phyloP scores from a whole-genome alignment of 2,888 invertebrate genomes.

The Acanthoscelides obtectus region DNA sequence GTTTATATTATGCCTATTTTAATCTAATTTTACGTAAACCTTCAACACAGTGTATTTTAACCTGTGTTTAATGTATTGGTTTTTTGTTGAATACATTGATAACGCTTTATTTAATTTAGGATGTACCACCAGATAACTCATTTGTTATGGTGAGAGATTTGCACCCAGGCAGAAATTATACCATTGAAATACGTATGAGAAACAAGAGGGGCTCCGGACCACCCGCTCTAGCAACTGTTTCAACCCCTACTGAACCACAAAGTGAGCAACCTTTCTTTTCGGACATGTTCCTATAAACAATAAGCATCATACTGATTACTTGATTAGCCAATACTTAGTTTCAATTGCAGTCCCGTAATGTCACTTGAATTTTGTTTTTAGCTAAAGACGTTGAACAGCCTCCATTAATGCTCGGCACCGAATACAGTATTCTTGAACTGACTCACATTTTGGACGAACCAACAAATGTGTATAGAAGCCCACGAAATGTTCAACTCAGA shows the following conservation, averaged over 20 bases:
- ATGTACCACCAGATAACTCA: slow-evolving; percentile 66
- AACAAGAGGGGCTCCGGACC: slow-evolving; percentile 80
- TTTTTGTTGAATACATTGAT: no score
- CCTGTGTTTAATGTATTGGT: no score
- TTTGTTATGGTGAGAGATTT: slow-evolving; percentile 77
- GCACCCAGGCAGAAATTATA: slow-evolving; percentile 66
- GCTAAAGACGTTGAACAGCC: slow-evolving; percentile 65
- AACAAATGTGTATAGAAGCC: slow-evolving; percentile 58
- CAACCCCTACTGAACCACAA: slow-evolving; percentile 63
- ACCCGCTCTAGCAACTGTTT: slow-evolving; percentile 57
- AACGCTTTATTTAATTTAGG: slow-evolving; percentile 51
- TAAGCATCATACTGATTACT: no score
- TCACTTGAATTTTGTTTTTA: slow-evolving; percentile 37
- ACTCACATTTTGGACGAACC: slow-evolving; percentile 66
- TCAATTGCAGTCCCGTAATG: not conserved
- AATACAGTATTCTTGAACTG: slow-evolving; percentile 63
- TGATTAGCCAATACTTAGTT: no score
- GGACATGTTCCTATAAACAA: no score
- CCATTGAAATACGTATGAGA: slow-evolving; percentile 73
- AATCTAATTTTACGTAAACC: no score
- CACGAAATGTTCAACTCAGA: slow-evolving; percentile 8
- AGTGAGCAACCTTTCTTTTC: slow-evolving; percentile 48
- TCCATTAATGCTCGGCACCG: slow-evolving; percentile 64
- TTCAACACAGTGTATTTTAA: no score
- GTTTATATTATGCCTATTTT: no score